A percentile compares a stretch with the other conserved stretches of the same genome.
Conservation (phyloP, 2,888 invertebrate genomes). For the Meteorus cinctellus region DNA sequence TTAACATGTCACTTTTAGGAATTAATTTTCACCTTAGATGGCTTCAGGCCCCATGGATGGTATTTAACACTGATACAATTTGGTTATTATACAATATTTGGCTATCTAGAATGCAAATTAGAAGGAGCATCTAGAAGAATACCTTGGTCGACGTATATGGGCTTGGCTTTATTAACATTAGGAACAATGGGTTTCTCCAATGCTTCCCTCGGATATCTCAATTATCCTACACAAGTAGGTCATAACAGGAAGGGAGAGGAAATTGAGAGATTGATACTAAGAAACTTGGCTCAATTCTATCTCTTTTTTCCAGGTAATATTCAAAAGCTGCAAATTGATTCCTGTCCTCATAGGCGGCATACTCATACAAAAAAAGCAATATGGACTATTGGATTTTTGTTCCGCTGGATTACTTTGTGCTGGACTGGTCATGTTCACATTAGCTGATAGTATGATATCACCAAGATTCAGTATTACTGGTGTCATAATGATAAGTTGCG, state of each 20-base stretch:
- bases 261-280: not conserved
- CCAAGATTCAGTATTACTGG: conserved; percentile 84
- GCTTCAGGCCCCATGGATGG: conserved; percentile 92
- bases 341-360: conserved; percentile 96
- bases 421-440: conserved; percentile 92
- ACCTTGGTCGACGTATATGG: conserved; percentile 85
- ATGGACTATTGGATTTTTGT: conserved; percentile 87
- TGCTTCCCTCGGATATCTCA: conserved; percentile 93
- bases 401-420: conserved; percentile 91
- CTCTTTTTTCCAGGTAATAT: conserved; percentile 80
- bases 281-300: not conserved
- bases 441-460: conserved; percentile 85
- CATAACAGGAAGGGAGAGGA: not conserved
- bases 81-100: conserved; percentile 87
- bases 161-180: conserved; percentile 90
- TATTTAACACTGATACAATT: conserved; percentile 95
- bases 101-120: conserved; percentile 82
- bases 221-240: conserved; percentile 90
- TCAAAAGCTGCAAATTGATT: conserved; percentile 97
- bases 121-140: conserved; percentile 81
- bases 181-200: conserved; percentile 98
- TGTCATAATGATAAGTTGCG: conserved; percentile 85
- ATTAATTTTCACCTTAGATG: conserved; percentile 91
- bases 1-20: conserved; percentile 76
- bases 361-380: conserved; percentile 91